Evolutionary conservation across 2,797 vertebrate genomes (phyloP), one percentile per base, ranked within the genome.

Genomic region (Hozukius guyotensis): DNA sequence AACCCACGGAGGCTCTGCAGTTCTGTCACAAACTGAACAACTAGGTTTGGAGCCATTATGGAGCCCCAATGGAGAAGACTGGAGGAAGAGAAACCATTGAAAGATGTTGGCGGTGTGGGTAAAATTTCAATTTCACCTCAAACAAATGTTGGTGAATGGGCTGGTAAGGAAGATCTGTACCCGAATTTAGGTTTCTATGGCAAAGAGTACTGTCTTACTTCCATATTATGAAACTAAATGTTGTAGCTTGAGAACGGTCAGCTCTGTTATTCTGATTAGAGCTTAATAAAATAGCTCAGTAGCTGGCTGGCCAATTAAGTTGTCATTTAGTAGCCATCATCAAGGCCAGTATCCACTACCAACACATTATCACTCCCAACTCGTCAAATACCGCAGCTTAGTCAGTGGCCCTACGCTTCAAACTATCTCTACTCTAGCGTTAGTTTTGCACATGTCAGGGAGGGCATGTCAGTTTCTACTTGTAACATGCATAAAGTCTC

Each of bases 11-110:
- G 60, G 27, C 42, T 62, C 62, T 67, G 71, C 34, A 52, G 68
- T 14, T 60, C 63, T 22, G 32, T 62, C 22, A 46, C 81, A 76
- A 76, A 81, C 38, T 29, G 61, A 81, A 68, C 78, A 62, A 13
- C 14, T 3, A 0, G 18, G 67, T 71, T 46, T 29, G 22, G 22
- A 52, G 70, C 5, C 52, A 20, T 80, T 52, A 72, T 59, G 32
- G 24, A 53, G 29, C 59, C 36, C 22, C 67, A 61, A 24, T 25
- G 25, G 64, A 85, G 65, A 66, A 25, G 8, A 34, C 20, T 18
- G 34, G 3, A 75, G 3, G 31, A 63, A 9, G 12, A 52, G 31
- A 53, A n/a, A 16, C 31, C 20, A 29, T 11, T 38, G n/a, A 5
- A 36, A 27, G 6, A 24, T 52, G 29, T 11, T 60, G 55, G 6